A percentile compares a stretch with the other conserved stretches of the same genome.
phyloP scores from a whole-genome alignment of 2,888 invertebrate species.

The Erebia epiphron region DNA sequence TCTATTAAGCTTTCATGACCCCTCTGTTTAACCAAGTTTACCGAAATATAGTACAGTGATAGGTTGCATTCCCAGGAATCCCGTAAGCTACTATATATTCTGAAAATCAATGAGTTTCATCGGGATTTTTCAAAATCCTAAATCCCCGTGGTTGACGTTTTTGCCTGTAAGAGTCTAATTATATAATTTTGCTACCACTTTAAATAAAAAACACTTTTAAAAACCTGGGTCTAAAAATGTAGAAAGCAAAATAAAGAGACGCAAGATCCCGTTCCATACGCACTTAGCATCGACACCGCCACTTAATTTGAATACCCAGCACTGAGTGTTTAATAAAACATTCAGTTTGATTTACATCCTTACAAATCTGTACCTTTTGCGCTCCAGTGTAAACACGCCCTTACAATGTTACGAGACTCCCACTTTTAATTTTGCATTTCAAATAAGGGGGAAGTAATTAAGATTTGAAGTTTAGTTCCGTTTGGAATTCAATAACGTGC shows the following conservation, averaged over 20 bases:
- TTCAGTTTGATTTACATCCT: conserved; percentile 79
- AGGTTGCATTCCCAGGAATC: too few species aligned
- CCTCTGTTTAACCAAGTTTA: too few species aligned
- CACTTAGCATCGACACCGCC: conserved; percentile 61
- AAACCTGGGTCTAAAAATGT: too few species aligned
- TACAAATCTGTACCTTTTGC: conserved; percentile 78
- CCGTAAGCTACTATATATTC: too few species aligned
- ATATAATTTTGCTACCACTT: too few species aligned
- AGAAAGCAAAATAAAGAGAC: not conserved
- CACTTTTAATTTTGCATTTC: conserved; percentile 54
- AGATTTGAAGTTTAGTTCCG: conserved; percentile 29
- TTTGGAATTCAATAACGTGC: conserved; percentile 10
- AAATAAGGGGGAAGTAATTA: conserved; percentile 50
- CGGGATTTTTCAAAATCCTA: too few species aligned
- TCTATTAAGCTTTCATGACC: too few species aligned
- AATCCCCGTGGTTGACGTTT: too few species aligned
- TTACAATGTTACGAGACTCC: conserved; percentile 54
- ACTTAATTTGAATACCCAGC: conserved; percentile 81
- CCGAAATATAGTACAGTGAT: too few species aligned
- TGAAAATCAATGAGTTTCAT: too few species aligned
- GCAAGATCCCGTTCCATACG: conserved; percentile 50
- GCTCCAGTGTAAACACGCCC: conserved; percentile 74
- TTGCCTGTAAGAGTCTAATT: too few species aligned
- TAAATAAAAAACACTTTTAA: too few species aligned
- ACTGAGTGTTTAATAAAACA: conserved; percentile 81